Percentiles rank a stretch among this genome's conserved stretches.
Evolutionary conservation across 2,113 vertebrate species (phyloP).

Genomic region (Leucoraja erinaceus): DNA sequence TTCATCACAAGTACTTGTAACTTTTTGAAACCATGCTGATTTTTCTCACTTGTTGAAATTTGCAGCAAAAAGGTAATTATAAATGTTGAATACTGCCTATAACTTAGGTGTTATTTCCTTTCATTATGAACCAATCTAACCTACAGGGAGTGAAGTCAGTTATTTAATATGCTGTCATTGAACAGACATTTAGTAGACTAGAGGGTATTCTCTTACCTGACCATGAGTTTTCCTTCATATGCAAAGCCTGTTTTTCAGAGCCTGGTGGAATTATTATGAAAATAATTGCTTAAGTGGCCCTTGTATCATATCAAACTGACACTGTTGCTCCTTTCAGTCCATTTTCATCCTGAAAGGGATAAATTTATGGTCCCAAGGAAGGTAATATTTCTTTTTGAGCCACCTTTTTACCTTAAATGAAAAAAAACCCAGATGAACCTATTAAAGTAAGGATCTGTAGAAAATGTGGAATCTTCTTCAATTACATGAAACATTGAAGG

Average conservation of each 20-base stretch:
- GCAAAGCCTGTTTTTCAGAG: neutral
- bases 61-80: neutral
- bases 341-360: conserved; percentile 12
- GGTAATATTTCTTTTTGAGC: conserved; percentile 1
- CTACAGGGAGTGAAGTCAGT: neutral
- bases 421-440: neutral
- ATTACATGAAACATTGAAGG: neutral
- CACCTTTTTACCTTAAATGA: conserved; percentile 21
- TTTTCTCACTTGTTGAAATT: neutral
- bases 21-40: neutral
- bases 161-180: neutral
- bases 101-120: neutral
- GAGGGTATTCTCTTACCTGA: conserved; percentile 19
- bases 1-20: neutral
- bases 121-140: neutral
- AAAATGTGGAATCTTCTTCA: neutral
- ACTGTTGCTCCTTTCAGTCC: neutral
- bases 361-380: neutral
- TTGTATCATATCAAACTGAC: conserved; percentile 4
- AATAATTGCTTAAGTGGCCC: neutral
- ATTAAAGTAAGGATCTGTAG: neutral
- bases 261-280: conserved; percentile 10
- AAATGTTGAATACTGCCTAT: neutral
- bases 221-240: conserved; percentile 17
- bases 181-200: neutral